Conservation (phyloP, 2,888 invertebrate genomes). For the Choristoneura rosaceana region DNA sequence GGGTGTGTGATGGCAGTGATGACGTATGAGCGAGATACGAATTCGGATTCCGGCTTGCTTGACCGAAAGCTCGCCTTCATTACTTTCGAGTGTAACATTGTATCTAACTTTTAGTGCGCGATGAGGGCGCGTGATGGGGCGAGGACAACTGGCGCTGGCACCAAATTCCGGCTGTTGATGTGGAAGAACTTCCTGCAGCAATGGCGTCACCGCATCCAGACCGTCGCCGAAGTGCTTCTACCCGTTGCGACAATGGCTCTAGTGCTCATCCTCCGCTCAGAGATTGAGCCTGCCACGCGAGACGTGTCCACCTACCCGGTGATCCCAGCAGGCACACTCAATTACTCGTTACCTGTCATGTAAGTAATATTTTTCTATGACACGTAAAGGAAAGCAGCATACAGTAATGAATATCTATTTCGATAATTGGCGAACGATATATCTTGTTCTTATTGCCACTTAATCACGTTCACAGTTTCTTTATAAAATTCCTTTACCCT, state of each 20-base stretch:
- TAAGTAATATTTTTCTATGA: conserved; percentile 55
- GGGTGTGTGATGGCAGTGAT: neutral
- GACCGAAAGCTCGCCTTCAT: neutral
- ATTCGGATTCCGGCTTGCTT: neutral
- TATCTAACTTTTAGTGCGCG: conserved; percentile 13
- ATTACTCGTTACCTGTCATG: conserved; percentile 57
- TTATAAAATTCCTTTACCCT: no score
- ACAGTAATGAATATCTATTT: no score
- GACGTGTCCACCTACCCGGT: conserved; percentile 57
- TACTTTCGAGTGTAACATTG: neutral
- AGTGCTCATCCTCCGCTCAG: conserved; percentile 88
- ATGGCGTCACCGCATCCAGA: conserved; percentile 89
- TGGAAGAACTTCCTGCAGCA: conserved; percentile 95
- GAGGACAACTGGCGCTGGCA: conserved; percentile 65
- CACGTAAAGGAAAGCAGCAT: no score
- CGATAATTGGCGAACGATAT: no score
- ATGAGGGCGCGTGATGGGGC: conserved; percentile 48
- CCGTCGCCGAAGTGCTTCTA: conserved; percentile 87
- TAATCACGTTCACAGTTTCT: no score
- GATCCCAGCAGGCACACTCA: conserved; percentile 62
- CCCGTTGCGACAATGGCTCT: conserved; percentile 88
- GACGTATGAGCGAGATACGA: neutral
- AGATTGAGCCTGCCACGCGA: conserved; percentile 84
- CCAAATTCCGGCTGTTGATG: conserved; percentile 89
- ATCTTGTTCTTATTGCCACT: no score